A percentile compares a stretch with the other conserved stretches of the same genome.
These are phyloP conservation scores for Cydia pomonella DNA, from an alignment of 1,140 invertebrate genomes.

Conservation along the genomic window DNA sequence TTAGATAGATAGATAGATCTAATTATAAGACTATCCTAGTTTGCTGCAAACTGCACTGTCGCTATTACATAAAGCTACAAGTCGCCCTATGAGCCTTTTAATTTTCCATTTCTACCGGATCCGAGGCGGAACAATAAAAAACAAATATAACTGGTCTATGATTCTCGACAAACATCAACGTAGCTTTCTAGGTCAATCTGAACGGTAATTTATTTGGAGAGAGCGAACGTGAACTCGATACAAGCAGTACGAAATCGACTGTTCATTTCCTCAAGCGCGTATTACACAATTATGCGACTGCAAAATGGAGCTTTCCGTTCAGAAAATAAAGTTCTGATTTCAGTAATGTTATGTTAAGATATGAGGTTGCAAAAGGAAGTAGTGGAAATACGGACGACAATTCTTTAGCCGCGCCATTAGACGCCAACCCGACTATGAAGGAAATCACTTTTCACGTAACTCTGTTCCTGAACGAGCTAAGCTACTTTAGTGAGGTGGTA, in stretches of 20 bases:
- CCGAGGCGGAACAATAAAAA: slow-evolving; percentile 18
- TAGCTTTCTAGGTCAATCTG: slow-evolving; percentile 66
- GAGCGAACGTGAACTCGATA: slow-evolving; percentile 58
- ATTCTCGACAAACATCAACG: slow-evolving; percentile 32
- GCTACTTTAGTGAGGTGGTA: not conserved
- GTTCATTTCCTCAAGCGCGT: slow-evolving; percentile 16
- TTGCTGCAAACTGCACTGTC: not conserved
- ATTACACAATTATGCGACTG: not conserved
- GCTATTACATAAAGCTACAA: not conserved
- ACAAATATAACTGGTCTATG: slow-evolving; percentile 30
- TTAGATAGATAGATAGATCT: no score
- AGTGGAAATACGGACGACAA: slow-evolving; percentile 43
- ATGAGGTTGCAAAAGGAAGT: not conserved
- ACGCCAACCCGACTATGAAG: slow-evolving; percentile 34
- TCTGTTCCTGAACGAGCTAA: slow-evolving; percentile 20
- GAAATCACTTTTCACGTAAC: slow-evolving; percentile 33
- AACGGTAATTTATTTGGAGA: slow-evolving; percentile 63
- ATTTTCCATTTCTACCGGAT: slow-evolving; percentile 22
- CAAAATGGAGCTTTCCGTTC: not conserved
- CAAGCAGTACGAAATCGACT: slow-evolving; percentile 38
- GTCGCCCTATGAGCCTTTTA: not conserved
- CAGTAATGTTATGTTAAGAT: not conserved
- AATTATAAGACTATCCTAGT: not conserved
- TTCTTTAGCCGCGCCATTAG: slow-evolving; percentile 41
- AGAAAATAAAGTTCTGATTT: slow-evolving; percentile 14